Evolutionary conservation across 2,797 vertebrate genomes (phyloP).

Genomic region (Hephaestus fuliginosus): DNA sequence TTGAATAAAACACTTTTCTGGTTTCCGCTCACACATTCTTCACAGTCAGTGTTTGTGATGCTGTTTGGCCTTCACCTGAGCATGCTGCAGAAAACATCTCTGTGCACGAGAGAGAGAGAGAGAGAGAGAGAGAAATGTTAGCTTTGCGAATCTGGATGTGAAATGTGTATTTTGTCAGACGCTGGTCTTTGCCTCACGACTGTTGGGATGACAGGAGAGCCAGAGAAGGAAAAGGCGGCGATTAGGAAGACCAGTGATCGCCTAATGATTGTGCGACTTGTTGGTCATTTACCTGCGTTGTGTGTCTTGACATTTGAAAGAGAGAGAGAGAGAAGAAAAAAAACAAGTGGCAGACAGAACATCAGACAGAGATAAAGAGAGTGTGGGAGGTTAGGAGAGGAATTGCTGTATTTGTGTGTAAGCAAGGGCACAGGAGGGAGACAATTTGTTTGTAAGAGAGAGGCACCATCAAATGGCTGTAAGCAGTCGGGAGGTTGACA

Average conservation of each 20-base stretch:
- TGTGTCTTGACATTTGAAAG: conserved; percentile 62
- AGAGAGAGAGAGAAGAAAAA: not conserved
- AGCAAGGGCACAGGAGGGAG: conserved; percentile 40
- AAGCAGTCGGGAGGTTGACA: conserved; percentile 65
- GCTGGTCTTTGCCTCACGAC: conserved; percentile 13
- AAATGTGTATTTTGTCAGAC: conserved; percentile 16
- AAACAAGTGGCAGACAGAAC: conserved; percentile 46
- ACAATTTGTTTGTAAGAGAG: conserved; percentile 56
- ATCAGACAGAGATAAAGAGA: conserved; percentile 55
- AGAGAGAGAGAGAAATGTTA: not conserved
- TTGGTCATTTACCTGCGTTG: conserved; percentile 37
- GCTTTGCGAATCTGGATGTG: not conserved
- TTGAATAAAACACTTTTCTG: conserved; percentile 21
- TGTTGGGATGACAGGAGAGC: conserved; percentile 11
- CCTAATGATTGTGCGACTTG: conserved; percentile 40
- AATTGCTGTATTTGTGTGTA: conserved; percentile 31
- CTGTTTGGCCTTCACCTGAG: conserved; percentile 35
- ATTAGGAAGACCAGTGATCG: conserved; percentile 10
- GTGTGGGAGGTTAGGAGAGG: conserved; percentile 50
- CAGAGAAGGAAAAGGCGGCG: conserved; percentile 3
- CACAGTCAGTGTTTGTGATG: conserved; percentile 24
- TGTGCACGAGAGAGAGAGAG: not conserved
- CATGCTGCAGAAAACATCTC: conserved; percentile 19
- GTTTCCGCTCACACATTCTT: conserved; percentile 30
- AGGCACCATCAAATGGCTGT: conserved; percentile 63